Evolutionary conservation across 2,797 vertebrate genomes (phyloP).

Genomic region (Sternotherus odoratus): DNA sequence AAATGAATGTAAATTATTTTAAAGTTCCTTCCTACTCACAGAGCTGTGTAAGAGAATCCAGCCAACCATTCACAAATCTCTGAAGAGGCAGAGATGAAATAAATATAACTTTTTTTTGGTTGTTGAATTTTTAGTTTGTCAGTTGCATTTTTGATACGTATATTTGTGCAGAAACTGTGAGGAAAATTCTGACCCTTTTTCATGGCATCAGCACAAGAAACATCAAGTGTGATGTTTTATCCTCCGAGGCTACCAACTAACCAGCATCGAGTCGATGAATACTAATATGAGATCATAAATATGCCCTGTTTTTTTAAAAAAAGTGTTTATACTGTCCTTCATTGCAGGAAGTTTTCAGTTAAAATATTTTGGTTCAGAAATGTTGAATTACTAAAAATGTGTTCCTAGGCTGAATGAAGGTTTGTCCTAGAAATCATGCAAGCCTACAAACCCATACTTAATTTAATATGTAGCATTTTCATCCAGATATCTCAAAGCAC

Average conservation of each 20-base stretch:
- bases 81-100: neutral
- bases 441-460: neutral
- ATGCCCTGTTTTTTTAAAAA: neutral
- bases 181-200: neutral
- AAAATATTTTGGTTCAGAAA: neutral
- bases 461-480: neutral
- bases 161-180: neutral
- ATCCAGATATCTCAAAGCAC: neutral
- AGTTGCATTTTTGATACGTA: neutral
- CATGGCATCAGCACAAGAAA: neutral
- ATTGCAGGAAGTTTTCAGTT: neutral
- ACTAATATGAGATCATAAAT: neutral
- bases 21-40: neutral
- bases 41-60: neutral
- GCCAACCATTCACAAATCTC: neutral
- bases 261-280: neutral
- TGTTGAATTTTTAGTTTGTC: neutral
- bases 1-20: neutral
- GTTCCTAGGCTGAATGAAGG: neutral
- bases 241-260: neutral
- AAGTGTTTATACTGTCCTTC: neutral
- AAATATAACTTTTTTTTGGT: neutral
- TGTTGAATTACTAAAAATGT: neutral
- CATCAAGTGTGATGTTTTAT: neutral
- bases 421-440: neutral